Base-by-base conservation (phyloP, 2,797 vertebrate genomes). In the Danio jaintianensis region DNA sequence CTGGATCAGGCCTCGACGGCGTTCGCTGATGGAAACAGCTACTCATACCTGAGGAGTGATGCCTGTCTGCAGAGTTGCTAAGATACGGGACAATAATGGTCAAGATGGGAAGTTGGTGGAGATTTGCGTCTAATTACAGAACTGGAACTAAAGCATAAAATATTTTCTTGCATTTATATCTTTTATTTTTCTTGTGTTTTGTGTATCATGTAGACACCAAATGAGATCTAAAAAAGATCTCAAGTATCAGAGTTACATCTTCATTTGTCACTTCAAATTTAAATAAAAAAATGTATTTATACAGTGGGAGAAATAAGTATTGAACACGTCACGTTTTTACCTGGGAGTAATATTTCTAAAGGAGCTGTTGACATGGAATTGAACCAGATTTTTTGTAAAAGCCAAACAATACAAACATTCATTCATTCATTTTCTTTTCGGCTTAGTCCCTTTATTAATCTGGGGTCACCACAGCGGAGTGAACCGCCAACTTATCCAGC, bases 11-110 rank as follows among this genome's bases (percentile, higher is more conserved):
- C 70, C 68, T 73, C 78, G 36, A 43, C 11, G 22, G 59, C 78
- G 0, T 16, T 73, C 50, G 10, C 36, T 63, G 77, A 76, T 76
- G 82, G 48, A 78, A 87, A 77, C 73, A 62, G 63, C 78, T 72
- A 76, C 86, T 86, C 66, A 38, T 85, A 86, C 87, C 85, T 89
- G 84, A 67, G 50, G 76, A 87, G 84, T 79, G 81, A 87, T 86
- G 75, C 76, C 18, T 45, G 85, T 80, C 81, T 84, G 85, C 83
- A 58, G 82, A 86, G 87, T 87, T 88, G 88, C 87, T 87, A 87
- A 83, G 88, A 87, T 72, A 88, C 85, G 72, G 84, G 85, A 85
- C 85, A 87, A 85, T 85, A 83, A 79, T 78, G 82, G 67, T 68
- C 61, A 29, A 73, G 72, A 61, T 75, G 83, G 71, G 63, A 83